Evolutionary conservation across 2,113 vertebrate genomes (phyloP), one percentile per base, ranked within the genome.

Genomic region (Gambusia affinis): DNA sequence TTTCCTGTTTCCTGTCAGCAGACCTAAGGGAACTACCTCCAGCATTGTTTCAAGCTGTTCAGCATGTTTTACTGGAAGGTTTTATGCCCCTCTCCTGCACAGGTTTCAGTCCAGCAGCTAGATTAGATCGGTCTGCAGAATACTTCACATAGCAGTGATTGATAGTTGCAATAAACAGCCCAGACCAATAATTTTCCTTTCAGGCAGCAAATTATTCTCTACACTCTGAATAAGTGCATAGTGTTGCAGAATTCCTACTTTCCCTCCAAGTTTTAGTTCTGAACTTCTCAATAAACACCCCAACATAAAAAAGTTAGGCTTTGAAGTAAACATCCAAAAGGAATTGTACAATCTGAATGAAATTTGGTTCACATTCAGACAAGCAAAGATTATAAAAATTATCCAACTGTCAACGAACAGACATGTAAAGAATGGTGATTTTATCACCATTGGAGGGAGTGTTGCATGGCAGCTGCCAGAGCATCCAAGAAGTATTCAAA

Each of bases 1-100:
- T 80, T 89, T 92, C 91, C 91, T 79, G 82, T 87, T 91, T 91
- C 84, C 88, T 88, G 35, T 88, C 68, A 65, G 62, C 44, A 68
- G 42, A 72, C 17, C 12, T 71, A 65, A 64, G 60, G 51, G 33
- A 71, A 72, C 31, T 1, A 57, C 60, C 6, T 6, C 31, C n/a
- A 24, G 5, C 51, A 33, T 68, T 72, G 72, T 88, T 77, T 87
- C 77, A 80, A 76, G 72, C 74, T 27, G 47, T 66, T 80, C 66
- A 67, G 71, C 54, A 0, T 8, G 31, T 75, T 61, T 74, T 29
- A 44, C 51, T 31, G 30, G 61, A n/a, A 62, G 54, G 51, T 27
- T 60, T 73, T 24, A 78, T 79, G 57, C 22, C 35, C 64, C 71
- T 68, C 12, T 75, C 29, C 1, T 60, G 75, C 67, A 67, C n/a